phyloP scores from a whole-genome alignment of 2,113 vertebrate species.

The Morone saxatilis region DNA sequence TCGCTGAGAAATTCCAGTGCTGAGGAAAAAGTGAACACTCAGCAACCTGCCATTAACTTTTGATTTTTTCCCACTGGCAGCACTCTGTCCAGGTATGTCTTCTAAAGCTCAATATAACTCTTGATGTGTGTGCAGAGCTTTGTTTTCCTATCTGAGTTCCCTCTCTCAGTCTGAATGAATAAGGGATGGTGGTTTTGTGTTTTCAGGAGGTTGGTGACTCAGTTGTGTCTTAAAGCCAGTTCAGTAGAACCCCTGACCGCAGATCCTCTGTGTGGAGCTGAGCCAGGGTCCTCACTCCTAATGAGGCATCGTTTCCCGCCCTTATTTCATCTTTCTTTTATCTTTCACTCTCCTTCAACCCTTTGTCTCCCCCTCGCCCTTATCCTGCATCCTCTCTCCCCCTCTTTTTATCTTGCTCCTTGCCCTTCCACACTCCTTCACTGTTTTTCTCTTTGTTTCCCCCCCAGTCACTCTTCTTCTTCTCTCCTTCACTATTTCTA shows the following conservation, averaged over 20 bases:
- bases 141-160: conserved; percentile 13
- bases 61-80: conserved; percentile 20
- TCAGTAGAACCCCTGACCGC: conserved; percentile 40
- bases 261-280: conserved; percentile 28
- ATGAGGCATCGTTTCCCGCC: conserved; percentile 49
- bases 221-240: conserved; percentile 12
- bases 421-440: conserved; percentile 39
- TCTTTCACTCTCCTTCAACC: conserved; percentile 41
- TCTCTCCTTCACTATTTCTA: neutral
- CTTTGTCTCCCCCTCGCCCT: conserved; percentile 7
- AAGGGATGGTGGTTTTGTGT: conserved; percentile 3
- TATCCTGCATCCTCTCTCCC: neutral
- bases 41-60: conserved; percentile 14
- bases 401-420: conserved; percentile 52
- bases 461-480: conserved; percentile 4
- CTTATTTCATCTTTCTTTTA: conserved; percentile 60
- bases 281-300: conserved; percentile 49
- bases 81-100: conserved; percentile 12
- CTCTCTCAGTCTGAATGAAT: conserved; percentile 10
- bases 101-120: conserved; percentile 8
- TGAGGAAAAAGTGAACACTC: conserved; percentile 22
- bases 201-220: conserved; percentile 24
- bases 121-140: neutral
- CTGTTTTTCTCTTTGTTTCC: conserved; percentile 19
- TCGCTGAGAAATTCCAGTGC: conserved; percentile 10